A percentile compares a stretch with the other conserved stretches of the same genome.
Evolutionary conservation across 2,888 invertebrate species (phyloP).

Genomic region (Mesopsocus fuscifrons): DNA sequence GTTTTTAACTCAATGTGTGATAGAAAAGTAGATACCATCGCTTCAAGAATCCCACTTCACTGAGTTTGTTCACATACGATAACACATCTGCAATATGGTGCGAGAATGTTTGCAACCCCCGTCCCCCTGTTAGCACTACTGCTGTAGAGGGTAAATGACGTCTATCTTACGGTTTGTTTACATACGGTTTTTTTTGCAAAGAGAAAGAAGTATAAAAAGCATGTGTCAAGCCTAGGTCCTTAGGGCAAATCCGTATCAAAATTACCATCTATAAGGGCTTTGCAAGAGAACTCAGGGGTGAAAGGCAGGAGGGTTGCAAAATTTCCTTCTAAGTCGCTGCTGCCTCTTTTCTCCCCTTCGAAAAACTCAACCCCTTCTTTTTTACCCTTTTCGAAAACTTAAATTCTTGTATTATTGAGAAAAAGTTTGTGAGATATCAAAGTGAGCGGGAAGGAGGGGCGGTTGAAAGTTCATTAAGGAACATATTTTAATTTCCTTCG

Average conservation of each 20-base stretch:
- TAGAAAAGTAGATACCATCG: no score
- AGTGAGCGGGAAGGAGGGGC: background rate
- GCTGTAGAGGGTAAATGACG: no score
- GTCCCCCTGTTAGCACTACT: no score
- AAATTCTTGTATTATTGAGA: background rate
- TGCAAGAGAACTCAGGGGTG: background rate
- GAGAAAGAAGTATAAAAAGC: no score
- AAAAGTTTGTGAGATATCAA: background rate
- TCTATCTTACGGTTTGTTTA: no score
- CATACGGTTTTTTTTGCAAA: no score
- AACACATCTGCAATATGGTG: background rate
- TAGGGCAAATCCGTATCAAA: background rate
- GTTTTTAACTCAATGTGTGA: no score
- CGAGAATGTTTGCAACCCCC: background rate
- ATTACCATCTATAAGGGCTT: background rate
- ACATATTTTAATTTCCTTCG: constrained; percentile 10
- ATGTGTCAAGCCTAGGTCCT: background rate
- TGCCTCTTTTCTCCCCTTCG: background rate
- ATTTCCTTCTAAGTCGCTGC: background rate
- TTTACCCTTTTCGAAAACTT: background rate
- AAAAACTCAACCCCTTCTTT: background rate
- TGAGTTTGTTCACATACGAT: no score
- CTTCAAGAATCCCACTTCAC: background rate
- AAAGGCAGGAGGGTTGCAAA: background rate
- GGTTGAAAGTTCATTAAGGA: constrained; percentile 6